Evolutionary conservation across 2,888 invertebrate species (phyloP).

Genomic region (Tetanocera ferruginea): DNA sequence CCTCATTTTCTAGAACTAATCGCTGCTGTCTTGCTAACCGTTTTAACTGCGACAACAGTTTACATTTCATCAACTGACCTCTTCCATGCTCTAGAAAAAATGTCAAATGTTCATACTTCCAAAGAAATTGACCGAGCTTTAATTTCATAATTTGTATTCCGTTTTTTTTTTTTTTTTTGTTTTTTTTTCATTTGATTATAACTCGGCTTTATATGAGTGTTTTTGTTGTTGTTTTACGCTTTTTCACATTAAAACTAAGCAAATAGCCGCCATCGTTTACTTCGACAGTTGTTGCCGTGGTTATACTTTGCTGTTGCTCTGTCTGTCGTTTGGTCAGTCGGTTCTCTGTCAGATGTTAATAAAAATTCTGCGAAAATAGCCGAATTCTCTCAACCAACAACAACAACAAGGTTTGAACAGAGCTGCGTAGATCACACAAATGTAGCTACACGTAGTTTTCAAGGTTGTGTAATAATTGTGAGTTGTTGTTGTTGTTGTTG

Average conservation of each 20-base stretch:
- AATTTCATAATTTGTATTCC: slow-evolving; percentile 10
- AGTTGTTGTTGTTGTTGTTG: slow-evolving; percentile 3
- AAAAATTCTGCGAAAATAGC: slow-evolving; percentile 38
- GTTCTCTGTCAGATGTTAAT: background rate
- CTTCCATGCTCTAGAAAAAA: slow-evolving; percentile 43
- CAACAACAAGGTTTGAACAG: slow-evolving; percentile 14
- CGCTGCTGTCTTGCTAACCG: background rate
- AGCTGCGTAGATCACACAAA: background rate
- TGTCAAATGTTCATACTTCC: background rate
- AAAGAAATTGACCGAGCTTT: background rate
- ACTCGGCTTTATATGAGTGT: background rate
- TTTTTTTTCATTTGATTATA: slow-evolving; percentile 11
- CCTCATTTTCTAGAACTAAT: no score
- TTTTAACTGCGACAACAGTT: background rate
- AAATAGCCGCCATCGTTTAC: slow-evolving; percentile 7
- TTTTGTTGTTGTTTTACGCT: slow-evolving; percentile 17
- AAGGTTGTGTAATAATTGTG: slow-evolving; percentile 28
- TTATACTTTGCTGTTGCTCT: background rate
- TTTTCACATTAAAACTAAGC: slow-evolving; percentile 24
- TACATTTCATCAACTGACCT: slow-evolving; percentile 31
- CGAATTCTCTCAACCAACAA: slow-evolving; percentile 6
- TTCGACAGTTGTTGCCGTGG: background rate
- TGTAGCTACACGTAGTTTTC: slow-evolving; percentile 3
- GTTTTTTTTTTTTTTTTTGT: background rate
- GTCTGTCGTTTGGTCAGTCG: background rate